These are phyloP conservation scores for Lineus longissimus DNA, from an alignment of 1,140 invertebrate species.

Conservation along the genomic window DNA sequence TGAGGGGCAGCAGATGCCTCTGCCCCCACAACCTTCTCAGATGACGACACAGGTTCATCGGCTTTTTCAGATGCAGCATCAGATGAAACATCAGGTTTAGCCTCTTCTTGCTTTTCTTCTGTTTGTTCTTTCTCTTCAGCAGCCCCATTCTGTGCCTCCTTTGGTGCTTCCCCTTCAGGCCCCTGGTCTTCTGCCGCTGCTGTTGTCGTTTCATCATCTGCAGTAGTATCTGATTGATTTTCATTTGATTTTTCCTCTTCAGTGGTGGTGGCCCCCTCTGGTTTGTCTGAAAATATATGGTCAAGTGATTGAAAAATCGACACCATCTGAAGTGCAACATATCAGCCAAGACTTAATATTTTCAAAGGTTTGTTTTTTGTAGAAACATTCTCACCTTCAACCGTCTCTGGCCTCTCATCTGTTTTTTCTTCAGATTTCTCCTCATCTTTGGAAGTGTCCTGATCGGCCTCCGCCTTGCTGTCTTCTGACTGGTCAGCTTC, in stretches of 20 bases:
- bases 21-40: neutral
- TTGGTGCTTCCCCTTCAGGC: neutral
- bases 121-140: neutral
- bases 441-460: neutral
- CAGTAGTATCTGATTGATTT: neutral
- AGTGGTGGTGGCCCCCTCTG: conserved; percentile 9
- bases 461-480: conserved; percentile 3
- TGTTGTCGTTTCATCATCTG: neutral
- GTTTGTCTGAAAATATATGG: conserved; percentile 5
- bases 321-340: neutral
- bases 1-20: neutral
- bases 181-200: conserved; percentile 8
- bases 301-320: neutral
- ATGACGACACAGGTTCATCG: too few relatives aligned
- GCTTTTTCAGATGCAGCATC: neutral
- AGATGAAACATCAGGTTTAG: neutral
- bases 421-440: conserved; percentile 1
- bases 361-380: neutral
- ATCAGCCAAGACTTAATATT: neutral
- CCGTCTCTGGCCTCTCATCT: conserved; percentile 11
- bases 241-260: conserved; percentile 15
- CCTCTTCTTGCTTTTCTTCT: neutral
- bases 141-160: neutral
- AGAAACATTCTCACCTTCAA: neutral
- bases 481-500: neutral